Conservation (phyloP, 2,113 vertebrate species). For the Mormyrus lacerda region DNA sequence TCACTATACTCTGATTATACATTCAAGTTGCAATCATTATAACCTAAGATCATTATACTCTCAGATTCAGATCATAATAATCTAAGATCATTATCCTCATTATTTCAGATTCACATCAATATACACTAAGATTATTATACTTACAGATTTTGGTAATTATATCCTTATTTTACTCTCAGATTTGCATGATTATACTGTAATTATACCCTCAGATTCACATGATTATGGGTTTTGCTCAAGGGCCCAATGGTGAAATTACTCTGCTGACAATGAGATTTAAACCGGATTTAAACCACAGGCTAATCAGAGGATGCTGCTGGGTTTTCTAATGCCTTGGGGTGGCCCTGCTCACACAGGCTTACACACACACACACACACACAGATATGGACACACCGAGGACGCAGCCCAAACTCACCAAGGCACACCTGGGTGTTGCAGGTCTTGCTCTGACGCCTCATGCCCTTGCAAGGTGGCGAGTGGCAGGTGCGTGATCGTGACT, state of each 20-base stretch:
- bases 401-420: conserved; percentile 50
- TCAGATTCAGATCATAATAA: too few species aligned
- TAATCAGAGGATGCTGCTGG: too few species aligned
- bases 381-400: not conserved
- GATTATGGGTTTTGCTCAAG: not conserved
- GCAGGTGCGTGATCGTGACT: conserved; percentile 49
- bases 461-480: conserved; percentile 44
- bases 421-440: conserved; percentile 70
- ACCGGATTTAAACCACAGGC: not conserved
- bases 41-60: too few species aligned
- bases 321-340: too few species aligned
- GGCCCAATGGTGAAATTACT: not conserved
- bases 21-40: too few species aligned
- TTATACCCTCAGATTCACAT: not conserved
- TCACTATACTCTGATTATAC: too few species aligned
- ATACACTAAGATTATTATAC: not conserved
- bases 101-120: not conserved
- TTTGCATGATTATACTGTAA: not conserved
- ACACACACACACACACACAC: not conserved
- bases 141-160: not conserved
- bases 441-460: conserved; percentile 56
- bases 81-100: not conserved
- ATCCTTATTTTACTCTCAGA: not conserved
- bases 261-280: not conserved
- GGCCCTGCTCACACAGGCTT: too few species aligned